phyloP scores from a whole-genome alignment of 64 coral and sea anemone genomes.

The Trachythela sp. region DNA sequence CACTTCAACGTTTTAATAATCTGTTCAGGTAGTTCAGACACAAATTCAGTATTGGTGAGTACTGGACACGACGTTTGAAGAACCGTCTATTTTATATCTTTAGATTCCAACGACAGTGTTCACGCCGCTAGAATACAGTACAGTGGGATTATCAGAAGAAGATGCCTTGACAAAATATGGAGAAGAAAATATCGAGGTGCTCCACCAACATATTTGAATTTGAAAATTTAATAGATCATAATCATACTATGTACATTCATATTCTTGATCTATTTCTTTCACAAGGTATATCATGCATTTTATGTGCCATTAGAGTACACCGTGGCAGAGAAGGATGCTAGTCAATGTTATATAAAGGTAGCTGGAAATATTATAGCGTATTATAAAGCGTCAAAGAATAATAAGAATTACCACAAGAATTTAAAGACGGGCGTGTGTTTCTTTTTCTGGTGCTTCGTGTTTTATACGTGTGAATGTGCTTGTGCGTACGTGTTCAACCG shows the following conservation, averaged over 20 bases:
- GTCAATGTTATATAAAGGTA: conserved; percentile 79
- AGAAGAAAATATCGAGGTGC: conserved; percentile 77
- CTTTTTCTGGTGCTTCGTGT: too few species aligned
- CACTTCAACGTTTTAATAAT: too few species aligned
- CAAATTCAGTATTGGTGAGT: too few species aligned
- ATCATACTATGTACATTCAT: background rate
- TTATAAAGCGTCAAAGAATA: background rate
- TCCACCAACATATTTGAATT: too few species aligned
- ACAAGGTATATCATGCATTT: conserved; percentile 92
- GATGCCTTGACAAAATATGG: conserved; percentile 59
- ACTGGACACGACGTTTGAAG: background rate
- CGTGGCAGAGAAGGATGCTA: conserved; percentile 46
- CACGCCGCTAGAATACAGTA: conserved; percentile 83
- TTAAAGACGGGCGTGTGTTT: too few species aligned
- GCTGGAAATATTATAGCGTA: background rate
- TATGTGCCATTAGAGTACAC: conserved; percentile 95
- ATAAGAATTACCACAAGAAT: background rate
- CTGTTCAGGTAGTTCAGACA: too few species aligned
- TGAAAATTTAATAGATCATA: too few species aligned
- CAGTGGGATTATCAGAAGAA: conserved; percentile 78
- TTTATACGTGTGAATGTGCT: too few species aligned
- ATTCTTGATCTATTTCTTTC: background rate
- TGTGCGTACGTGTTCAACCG: too few species aligned
- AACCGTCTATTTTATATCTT: background rate
- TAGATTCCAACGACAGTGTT: conserved; percentile 86